Conservation (phyloP, 2,797 vertebrate genomes). For the Trematomus bernacchii region DNA sequence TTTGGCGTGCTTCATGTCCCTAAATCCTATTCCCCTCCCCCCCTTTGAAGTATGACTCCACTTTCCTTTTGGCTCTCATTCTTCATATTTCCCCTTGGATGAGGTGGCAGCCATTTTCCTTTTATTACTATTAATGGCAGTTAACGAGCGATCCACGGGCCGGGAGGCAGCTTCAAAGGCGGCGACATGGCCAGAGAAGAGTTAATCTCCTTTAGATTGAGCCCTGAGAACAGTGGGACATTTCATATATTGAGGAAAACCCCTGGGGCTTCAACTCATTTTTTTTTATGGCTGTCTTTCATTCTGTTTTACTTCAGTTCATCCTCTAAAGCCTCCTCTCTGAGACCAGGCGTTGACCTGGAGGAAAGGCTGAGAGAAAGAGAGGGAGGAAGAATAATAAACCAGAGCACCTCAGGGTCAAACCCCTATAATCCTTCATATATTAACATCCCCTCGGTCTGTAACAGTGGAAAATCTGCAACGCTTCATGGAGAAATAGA, state of each 20-base stretch:
- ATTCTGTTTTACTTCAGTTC: slow-evolving; percentile 60
- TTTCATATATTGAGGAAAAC: slow-evolving; percentile 75
- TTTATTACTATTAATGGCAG: slow-evolving; percentile 75
- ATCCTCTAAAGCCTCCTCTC: slow-evolving; percentile 46
- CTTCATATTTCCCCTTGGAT: slow-evolving; percentile 33
- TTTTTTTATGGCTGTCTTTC: slow-evolving; percentile 61
- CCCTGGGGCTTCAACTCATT: slow-evolving; percentile 57
- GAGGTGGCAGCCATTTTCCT: slow-evolving; percentile 65
- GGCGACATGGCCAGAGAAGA: slow-evolving; percentile 59
- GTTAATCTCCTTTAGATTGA: slow-evolving; percentile 82
- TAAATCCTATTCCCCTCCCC: not conserved
- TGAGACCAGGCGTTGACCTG: slow-evolving; percentile 57
- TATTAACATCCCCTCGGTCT: slow-evolving; percentile 62
- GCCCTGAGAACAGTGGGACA: slow-evolving; percentile 72
- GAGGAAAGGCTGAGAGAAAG: slow-evolving; percentile 40
- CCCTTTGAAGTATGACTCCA: slow-evolving; percentile 19
- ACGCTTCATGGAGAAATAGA: slow-evolving; percentile 46
- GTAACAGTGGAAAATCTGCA: slow-evolving; percentile 44
- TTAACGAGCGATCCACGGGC: slow-evolving; percentile 68
- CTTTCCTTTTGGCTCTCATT: slow-evolving; percentile 29
- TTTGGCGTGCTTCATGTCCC: not conserved
- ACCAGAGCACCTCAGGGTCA: slow-evolving; percentile 63
- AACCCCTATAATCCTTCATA: slow-evolving; percentile 65
- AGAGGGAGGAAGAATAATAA: slow-evolving; percentile 67
- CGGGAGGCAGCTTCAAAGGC: slow-evolving; percentile 71